These are phyloP conservation scores for Danio rerio DNA, from an alignment of 2,113 vertebrate genomes.

Conservation along the genomic window DNA sequence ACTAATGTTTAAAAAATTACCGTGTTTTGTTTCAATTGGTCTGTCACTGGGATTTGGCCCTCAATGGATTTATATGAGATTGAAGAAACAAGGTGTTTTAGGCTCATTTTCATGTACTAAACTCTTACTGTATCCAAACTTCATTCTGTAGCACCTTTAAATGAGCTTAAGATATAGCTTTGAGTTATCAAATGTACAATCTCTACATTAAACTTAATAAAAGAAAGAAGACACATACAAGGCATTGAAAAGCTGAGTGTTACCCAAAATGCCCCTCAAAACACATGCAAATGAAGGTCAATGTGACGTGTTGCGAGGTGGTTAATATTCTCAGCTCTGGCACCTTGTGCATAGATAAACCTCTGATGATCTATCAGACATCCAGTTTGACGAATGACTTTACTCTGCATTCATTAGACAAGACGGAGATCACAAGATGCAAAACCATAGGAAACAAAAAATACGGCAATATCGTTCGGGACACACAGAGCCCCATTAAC, in stretches of 20 bases:
- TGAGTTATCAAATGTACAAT: not conserved
- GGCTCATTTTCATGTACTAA: too few relatives aligned
- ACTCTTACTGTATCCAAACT: too few relatives aligned
- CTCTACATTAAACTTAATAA: conserved; percentile 1
- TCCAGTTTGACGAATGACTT: conserved; percentile 51
- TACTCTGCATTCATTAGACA: conserved; percentile 48
- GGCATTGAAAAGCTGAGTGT: conserved; percentile 15
- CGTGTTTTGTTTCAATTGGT: too few relatives aligned
- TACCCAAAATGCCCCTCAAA: conserved; percentile 18
- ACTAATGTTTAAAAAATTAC: too few relatives aligned
- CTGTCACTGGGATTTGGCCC: too few relatives aligned
- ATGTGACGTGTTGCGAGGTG: conserved; percentile 12
- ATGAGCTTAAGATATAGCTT: too few relatives aligned
- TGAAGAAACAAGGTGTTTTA: too few relatives aligned
- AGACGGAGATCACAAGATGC: conserved; percentile 48
- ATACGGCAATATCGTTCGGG: conserved; percentile 50
- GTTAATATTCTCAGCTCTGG: conserved; percentile 49
- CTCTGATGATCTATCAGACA: conserved; percentile 41
- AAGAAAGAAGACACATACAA: conserved; percentile 10
- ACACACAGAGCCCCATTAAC: conserved; percentile 48
- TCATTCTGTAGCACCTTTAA: too few relatives aligned
- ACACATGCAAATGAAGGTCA: conserved; percentile 43
- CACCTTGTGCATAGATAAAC: conserved; percentile 43
- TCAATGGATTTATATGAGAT: too few relatives aligned
- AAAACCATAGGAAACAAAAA: conserved; percentile 34